Percentiles rank a stretch among this genome's conserved stretches.
phyloP scores from a whole-genome alignment of 2,113 vertebrate species.

The Siphamia tubifer region DNA sequence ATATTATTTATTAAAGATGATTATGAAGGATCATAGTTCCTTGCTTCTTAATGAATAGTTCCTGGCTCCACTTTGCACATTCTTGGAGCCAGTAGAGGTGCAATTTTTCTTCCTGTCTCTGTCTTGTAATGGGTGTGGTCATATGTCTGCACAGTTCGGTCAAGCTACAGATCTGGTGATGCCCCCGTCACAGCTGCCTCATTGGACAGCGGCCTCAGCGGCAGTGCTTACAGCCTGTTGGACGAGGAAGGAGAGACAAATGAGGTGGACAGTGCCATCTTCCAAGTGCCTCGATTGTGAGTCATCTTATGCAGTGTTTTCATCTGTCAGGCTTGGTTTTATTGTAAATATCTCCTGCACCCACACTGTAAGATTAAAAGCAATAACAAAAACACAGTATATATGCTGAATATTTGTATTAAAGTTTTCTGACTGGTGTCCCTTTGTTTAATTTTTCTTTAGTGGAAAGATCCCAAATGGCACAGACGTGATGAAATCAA shows the following conservation, averaged over 20 bases:
- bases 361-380: neutral
- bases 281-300: slow-evolving; percentile 96
- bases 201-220: slow-evolving; percentile 88
- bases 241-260: slow-evolving; percentile 87
- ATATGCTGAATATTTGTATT: neutral
- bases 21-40: neutral
- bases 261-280: slow-evolving; percentile 90
- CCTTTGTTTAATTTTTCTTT: slow-evolving; percentile 19
- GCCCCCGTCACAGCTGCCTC: slow-evolving; percentile 91
- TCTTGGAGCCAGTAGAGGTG: slow-evolving; percentile 9
- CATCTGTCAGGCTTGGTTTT: too few species aligned
- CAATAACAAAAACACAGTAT: neutral
- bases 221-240: slow-evolving; percentile 93
- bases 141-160: slow-evolving; percentile 83
- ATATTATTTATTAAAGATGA: neutral
- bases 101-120: slow-evolving; percentile 18
- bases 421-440: neutral
- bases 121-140: slow-evolving; percentile 51
- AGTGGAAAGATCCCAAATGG: slow-evolving; percentile 95
- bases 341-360: too few species aligned
- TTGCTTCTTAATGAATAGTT: slow-evolving; percentile 13
- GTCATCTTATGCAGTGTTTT: slow-evolving; percentile 40
- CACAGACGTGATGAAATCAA: slow-evolving; percentile 78
- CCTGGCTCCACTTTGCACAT: slow-evolving; percentile 16
- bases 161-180: slow-evolving; percentile 86